Conservation (phyloP, 2,113 vertebrate species). For the Chloebia gouldiae region DNA sequence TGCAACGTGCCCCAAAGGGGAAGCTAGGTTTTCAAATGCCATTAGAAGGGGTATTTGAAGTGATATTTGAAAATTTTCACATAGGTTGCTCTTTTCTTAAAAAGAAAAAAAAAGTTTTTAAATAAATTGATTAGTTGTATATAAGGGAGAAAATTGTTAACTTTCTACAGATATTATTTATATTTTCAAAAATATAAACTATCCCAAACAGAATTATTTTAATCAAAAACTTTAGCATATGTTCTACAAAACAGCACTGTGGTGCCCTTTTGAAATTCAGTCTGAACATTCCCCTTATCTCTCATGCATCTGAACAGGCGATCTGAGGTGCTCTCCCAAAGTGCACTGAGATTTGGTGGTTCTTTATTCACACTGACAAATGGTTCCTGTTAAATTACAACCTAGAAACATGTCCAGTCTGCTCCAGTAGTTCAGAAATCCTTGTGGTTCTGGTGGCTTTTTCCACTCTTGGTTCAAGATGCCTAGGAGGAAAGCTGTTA, state of each 20-base stretch:
- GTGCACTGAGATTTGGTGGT: accelerated
- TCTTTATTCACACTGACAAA: neutral
- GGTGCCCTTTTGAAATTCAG: neutral
- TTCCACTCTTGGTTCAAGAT: neutral
- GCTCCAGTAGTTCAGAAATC: neutral
- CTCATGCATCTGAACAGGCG: neutral
- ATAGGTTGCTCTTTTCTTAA: neutral
- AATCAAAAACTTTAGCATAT: neutral
- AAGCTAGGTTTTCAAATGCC: constrained; percentile 30
- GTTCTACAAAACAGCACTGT: neutral
- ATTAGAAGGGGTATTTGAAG: neutral
- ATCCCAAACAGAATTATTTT: neutral
- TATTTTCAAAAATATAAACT: neutral
- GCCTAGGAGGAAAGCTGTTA: neutral
- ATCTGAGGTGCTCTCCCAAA: neutral
- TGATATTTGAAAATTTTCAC: neutral
- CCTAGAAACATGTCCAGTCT: neutral
- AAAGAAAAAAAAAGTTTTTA: neutral
- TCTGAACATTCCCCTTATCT: neutral
- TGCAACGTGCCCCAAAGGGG: neutral
- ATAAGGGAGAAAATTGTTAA: neutral
- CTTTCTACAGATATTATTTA: neutral
- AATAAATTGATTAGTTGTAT: neutral
- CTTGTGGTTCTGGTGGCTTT: neutral
- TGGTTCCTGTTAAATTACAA: neutral